Base-by-base conservation (phyloP, 2,797 vertebrate genomes). In the Malacoraja senta region DNA sequence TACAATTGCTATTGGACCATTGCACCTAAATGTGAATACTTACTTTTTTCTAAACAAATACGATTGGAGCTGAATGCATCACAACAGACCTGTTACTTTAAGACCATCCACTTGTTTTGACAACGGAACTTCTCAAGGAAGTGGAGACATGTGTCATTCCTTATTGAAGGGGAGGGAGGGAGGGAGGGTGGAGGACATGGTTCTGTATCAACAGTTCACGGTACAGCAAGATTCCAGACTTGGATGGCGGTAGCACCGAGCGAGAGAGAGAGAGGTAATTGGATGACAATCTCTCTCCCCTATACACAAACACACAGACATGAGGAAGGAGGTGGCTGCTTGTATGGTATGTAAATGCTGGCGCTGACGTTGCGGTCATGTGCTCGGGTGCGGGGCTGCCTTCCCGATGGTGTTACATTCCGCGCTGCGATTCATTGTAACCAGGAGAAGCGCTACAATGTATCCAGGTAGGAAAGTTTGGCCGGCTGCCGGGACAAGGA, bases 361-460 rank as follows among this genome's bases (percentile, higher is more conserved):
- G 19, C 71, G 90, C 90, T 74, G 90, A 91, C 90, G 90, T 74
- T 74, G 63, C 12, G 68, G 71, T 91, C 90, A 91, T 61, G 90
- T 91, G 90, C 13, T 53, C 6, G 35, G 90, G 90, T 35, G 90
- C 71, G 71, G 71, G 71, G 71, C 71, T 72, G 65, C 35, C 61
- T 91, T 35, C 90, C 90, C 71, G 71, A 74, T 21, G 71, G 21
- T 74, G 71, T 24, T 74, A 21, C 29, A 38, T 10, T 19, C 29
- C n/a, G 35, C n/a, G 35, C 78, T 35, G 78, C 29, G 78, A 80
- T 38, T 32, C 78, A 80, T 32, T 32, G 78, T 32, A 32, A 80
- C 78, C 35, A 38, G 35, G n/a, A 80, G n/a, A 74, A 74, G 21
- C 71, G 21, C 71, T 74, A 74, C 71, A 74, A 74, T 74, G 71